Percentiles rank a stretch among this genome's conserved stretches.
These are phyloP conservation scores for Hylyphantes graminicola DNA, from an alignment of 1,140 invertebrate genomes.

Conservation along the genomic window DNA sequence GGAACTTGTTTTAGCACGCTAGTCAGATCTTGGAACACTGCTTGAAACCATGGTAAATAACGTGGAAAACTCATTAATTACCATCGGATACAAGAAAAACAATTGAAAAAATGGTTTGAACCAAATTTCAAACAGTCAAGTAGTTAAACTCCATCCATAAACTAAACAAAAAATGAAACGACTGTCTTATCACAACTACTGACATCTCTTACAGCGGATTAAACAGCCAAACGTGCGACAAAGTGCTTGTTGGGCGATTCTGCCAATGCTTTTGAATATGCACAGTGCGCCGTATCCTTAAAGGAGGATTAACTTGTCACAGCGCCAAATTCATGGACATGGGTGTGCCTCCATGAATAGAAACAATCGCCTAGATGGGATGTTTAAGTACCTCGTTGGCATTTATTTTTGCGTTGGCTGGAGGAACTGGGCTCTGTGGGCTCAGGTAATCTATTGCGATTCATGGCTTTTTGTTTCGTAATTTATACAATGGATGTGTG, in stretches of 20 bases:
- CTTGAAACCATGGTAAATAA: no score
- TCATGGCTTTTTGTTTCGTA: no score
- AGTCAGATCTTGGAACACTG: no score
- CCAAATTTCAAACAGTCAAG: no score
- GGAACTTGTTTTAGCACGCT: no score
- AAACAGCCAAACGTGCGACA: conserved; percentile 48
- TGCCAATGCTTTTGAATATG: conserved; percentile 47
- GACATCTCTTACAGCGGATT: conserved; percentile 38
- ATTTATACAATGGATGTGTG: no score
- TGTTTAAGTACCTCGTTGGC: conserved; percentile 6
- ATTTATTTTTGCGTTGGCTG: conserved; percentile 3
- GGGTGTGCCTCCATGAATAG: conserved; percentile 38
- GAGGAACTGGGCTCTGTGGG: no score
- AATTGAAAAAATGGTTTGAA: no score
- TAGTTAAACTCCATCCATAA: no score
- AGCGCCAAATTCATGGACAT: conserved; percentile 17
- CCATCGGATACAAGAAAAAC: no score
- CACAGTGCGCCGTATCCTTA: conserved; percentile 39
- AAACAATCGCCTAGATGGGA: not conserved
- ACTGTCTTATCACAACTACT: conserved; percentile 53
- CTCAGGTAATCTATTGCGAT: no score
- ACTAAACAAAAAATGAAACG: not conserved
- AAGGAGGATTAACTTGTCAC: conserved; percentile 47
- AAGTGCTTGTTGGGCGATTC: conserved; percentile 40
- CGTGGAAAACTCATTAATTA: no score